Evolutionary conservation across 1,140 invertebrate genomes (phyloP).

Genomic region (Tenebrio molitor): DNA sequence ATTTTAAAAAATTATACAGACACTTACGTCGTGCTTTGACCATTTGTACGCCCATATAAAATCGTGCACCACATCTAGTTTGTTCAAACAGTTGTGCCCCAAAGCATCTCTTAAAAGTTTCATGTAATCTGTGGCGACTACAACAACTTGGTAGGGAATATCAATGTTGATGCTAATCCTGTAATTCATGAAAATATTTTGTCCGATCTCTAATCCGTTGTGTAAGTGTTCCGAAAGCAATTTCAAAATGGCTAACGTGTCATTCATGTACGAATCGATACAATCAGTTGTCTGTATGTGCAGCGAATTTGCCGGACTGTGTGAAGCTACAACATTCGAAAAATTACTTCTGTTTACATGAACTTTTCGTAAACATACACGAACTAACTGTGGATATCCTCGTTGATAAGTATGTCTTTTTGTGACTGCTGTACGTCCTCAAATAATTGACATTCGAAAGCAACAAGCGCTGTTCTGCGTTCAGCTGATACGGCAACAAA

Average conservation of each 20-base stretch:
- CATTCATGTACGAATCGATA: conserved; percentile 54
- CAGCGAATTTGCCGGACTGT: conserved; percentile 40
- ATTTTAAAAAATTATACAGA: too few species aligned
- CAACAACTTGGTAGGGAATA: conserved; percentile 70
- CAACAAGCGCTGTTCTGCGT: conserved; percentile 61
- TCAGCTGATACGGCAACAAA: conserved; percentile 64
- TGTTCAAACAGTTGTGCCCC: conserved; percentile 69
- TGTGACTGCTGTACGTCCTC: conserved; percentile 53
- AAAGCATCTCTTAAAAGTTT: conserved; percentile 70
- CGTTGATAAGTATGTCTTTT: conserved; percentile 54
- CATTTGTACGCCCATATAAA: conserved; percentile 60
- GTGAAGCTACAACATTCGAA: conserved; percentile 56
- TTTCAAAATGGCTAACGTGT: conserved; percentile 59
- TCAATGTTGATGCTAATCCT: conserved; percentile 70
- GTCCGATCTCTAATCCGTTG: conserved; percentile 69
- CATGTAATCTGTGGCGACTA: conserved; percentile 68
- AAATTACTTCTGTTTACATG: neutral
- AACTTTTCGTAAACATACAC: conserved; percentile 12
- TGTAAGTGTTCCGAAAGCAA: conserved; percentile 64
- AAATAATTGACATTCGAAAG: conserved; percentile 52
- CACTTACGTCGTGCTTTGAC: conserved; percentile 61
- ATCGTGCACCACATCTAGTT: conserved; percentile 72
- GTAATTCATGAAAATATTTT: conserved; percentile 70
- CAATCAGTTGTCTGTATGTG: conserved; percentile 44
- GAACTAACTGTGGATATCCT: conserved; percentile 54